phyloP scores from a whole-genome alignment of 2,113 vertebrate species.

The Hippotragus niger region DNA sequence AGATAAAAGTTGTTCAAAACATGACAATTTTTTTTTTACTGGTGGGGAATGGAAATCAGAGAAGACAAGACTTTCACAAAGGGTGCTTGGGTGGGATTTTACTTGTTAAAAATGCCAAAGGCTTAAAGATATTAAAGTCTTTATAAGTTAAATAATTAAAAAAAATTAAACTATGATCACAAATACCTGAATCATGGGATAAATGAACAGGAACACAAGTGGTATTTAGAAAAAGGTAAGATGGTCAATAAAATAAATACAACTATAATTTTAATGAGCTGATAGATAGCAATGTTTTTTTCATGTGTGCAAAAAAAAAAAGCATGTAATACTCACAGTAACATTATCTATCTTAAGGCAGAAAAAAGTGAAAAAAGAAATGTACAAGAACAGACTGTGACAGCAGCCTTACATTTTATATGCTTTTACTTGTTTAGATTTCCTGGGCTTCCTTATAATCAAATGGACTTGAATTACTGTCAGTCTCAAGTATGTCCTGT shows the following conservation, averaged over 20 bases:
- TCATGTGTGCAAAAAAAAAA: neutral
- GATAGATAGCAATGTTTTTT: neutral
- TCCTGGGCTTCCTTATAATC: slow-evolving; percentile 85
- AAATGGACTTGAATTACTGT: slow-evolving; percentile 83
- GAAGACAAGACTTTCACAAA: slow-evolving; percentile 10
- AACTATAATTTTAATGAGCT: neutral
- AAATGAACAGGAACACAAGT: neutral
- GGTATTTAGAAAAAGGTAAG: neutral
- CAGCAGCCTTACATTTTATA: slow-evolving; percentile 62
- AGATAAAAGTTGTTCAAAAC: neutral
- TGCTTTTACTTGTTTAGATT: slow-evolving; percentile 82
- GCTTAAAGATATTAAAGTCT: neutral
- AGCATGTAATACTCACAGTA: neutral
- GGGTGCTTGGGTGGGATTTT: neutral
- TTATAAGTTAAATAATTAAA: neutral
- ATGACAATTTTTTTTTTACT: neutral
- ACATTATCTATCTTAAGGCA: neutral
- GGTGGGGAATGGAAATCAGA: neutral
- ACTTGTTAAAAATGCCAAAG: neutral
- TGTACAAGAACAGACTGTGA: slow-evolving; percentile 33
- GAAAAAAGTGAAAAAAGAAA: slow-evolving; percentile 27
- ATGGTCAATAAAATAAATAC: neutral
- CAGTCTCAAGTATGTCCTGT: slow-evolving; percentile 81
- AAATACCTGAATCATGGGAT: neutral
- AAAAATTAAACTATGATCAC: neutral